Base-by-base conservation (phyloP, 2,113 vertebrate species). In the Gasterosteus aculeatus region DNA sequence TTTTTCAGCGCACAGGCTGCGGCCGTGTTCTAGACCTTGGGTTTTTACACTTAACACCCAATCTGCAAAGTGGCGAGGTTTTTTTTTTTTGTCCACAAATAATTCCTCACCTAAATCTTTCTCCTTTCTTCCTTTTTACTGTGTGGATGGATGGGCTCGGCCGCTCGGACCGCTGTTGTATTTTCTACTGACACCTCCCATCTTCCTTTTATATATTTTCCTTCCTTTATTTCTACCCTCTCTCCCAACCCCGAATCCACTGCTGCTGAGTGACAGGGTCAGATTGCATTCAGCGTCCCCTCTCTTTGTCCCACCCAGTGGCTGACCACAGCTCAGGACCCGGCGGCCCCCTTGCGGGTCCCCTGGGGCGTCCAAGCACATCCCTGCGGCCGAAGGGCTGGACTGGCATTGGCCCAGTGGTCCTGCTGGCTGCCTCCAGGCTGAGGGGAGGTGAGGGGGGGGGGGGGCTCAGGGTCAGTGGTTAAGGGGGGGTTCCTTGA, bases 1-100 rank as follows among this genome's bases (percentile, higher is more conserved):
- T 94, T 95, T 96, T 96, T 95, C 95, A 96, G 95, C 95, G 90
- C 94, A 92, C 94, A 95, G 94, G 93, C 92, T 95, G 93, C 93
- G 94, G 95, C 94, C 95, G 91, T 85, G 87, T 89, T 91, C 85
- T 91, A 94, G 85, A 90, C 86, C 87, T 91, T 91, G 85, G 73
- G 64, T 88, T 90, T 89, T 86, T 85, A 85, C 80, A 89, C 87
- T 84, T 82, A 92, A 88, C 87, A 89, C 85, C 83, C 83, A 87
- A 85, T 92, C 84, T 87, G 88, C 84, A 88, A 93, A 91, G 81
- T 87, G 85, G 65, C 2, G 2, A 75, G 68, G 33, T 63, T 77
- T 56, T 46, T 15, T 84, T 83, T 85, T 79, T 46, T 78, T 15
- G 10, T 74, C 81, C 84, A 54, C 75, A 88, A 90, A 91, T 82